Evolutionary conservation across 37 sponge, comb jelly and placozoan species (phyloP).

Genomic region (Ianthella basta): DNA sequence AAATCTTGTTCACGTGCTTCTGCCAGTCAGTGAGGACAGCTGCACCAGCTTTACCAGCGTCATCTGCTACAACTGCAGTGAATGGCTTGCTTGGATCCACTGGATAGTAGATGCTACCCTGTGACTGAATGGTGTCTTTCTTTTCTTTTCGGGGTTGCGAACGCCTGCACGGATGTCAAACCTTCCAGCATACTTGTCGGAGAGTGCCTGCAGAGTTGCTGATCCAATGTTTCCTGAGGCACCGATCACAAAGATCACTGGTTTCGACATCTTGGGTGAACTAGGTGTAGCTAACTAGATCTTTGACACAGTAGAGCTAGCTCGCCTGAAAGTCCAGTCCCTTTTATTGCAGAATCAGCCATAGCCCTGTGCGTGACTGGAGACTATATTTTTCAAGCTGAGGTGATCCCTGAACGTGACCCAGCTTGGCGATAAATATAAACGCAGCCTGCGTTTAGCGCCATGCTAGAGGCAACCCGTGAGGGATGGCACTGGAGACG

Average conservation of each 20-base stretch:
- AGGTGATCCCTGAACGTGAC: no score
- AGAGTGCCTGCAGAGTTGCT: constrained; percentile 49
- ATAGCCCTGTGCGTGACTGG: no score
- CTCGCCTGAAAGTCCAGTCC: no score
- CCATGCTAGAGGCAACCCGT: no score
- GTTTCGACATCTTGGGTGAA: not conserved
- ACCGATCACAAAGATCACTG: constrained; percentile 43
- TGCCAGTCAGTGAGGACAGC: constrained; percentile 30
- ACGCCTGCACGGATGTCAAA: constrained; percentile 65
- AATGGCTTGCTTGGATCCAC: constrained; percentile 52
- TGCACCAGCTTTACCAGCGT: constrained; percentile 57
- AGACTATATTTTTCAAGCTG: no score
- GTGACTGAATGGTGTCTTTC: constrained; percentile 4
- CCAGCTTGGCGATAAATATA: no score
- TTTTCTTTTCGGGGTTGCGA: constrained; percentile 68
- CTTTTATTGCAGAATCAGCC: no score
- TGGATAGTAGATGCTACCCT: constrained; percentile 33
- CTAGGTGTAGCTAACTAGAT: no score
- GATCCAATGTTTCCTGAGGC: constrained; percentile 59
- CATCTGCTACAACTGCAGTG: constrained; percentile 37
- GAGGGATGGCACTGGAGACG: no score
- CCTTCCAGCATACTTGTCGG: constrained; percentile 54
- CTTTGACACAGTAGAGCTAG: no score
- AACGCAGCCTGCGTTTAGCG: no score
- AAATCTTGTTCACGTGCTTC: constrained; percentile 44